A percentile compares a stretch with the other conserved stretches of the same genome.
Evolutionary conservation across 2,113 vertebrate genomes (phyloP).

Genomic region (Formicarius rufipectus): DNA sequence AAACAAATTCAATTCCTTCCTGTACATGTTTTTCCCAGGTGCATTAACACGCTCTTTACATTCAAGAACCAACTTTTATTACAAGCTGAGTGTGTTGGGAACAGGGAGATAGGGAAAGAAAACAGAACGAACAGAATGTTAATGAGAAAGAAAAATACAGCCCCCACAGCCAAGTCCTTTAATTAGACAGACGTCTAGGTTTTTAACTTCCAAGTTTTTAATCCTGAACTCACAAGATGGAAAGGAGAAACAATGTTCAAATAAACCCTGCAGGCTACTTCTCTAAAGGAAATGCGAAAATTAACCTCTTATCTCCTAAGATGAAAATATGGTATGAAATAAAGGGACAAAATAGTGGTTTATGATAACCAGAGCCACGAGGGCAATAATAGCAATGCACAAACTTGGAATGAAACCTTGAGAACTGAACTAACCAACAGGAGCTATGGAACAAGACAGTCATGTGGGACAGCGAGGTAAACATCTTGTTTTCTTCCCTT

Average conservation of each 20-base stretch:
- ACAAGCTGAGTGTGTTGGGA: slow-evolving; percentile 41
- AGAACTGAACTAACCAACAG: neutral
- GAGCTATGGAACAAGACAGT: neutral
- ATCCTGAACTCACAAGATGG: neutral
- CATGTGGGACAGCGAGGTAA: neutral
- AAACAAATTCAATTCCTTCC: slow-evolving; percentile 51
- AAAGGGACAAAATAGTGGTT: neutral
- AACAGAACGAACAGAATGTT: slow-evolving; percentile 35
- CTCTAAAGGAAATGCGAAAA: neutral
- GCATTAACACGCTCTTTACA: slow-evolving; percentile 54
- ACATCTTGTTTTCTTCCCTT: neutral
- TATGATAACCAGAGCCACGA: neutral
- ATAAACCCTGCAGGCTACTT: neutral
- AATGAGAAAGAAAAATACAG: slow-evolving; percentile 33
- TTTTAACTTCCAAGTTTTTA: slow-evolving; percentile 48
- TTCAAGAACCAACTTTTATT: slow-evolving; percentile 56
- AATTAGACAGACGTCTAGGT: neutral
- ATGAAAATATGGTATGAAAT: neutral
- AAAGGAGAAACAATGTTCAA: neutral
- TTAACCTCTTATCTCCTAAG: neutral
- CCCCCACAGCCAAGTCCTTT: slow-evolving; percentile 11
- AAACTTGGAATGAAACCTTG: neutral
- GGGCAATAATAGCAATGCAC: neutral
- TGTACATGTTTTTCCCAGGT: slow-evolving; percentile 24
- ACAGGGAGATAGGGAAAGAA: slow-evolving; percentile 35